Conservation (phyloP, 2,797 vertebrate genomes). For the Decapterus maruadsi region DNA sequence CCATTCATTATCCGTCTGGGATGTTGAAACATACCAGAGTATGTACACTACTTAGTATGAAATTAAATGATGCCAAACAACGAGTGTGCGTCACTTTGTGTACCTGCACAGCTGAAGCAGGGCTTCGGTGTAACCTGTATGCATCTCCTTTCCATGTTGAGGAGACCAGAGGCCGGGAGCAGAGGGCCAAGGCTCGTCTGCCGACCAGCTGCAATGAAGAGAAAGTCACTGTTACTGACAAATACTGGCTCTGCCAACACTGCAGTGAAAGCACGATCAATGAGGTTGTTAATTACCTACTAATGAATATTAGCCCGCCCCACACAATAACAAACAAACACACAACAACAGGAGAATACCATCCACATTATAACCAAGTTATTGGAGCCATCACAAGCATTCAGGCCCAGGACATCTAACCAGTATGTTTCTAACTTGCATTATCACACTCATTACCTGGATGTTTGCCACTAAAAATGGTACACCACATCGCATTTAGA, state of each 20-base stretch:
- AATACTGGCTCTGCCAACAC: constrained; percentile 1
- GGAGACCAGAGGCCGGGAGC: constrained; percentile 72
- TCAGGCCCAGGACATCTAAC: not conserved
- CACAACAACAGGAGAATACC: not conserved
- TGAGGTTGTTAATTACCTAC: constrained; percentile 1
- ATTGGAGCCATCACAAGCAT: not conserved
- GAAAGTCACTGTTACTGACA: constrained; percentile 6
- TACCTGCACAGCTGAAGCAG: constrained; percentile 77
- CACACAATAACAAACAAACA: not conserved
- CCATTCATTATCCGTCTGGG: not conserved
- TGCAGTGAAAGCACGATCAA: not conserved
- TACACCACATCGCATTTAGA: too few species aligned
- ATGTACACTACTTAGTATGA: not conserved
- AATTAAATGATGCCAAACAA: constrained; percentile 1
- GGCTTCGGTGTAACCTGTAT: constrained; percentile 59
- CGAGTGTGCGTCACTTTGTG: not conserved
- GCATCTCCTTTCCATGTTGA: constrained; percentile 62
- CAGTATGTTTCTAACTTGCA: too few species aligned
- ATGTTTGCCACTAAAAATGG: too few species aligned
- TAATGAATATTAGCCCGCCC: not conserved
- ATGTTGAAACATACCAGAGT: not conserved
- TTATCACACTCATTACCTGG: too few species aligned
- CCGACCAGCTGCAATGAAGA: constrained; percentile 74
- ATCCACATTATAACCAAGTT: not conserved
- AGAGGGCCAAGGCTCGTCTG: constrained; percentile 77